phyloP scores from a whole-genome alignment of 1,140 invertebrate genomes.

The Tetragonula clypearis region DNA sequence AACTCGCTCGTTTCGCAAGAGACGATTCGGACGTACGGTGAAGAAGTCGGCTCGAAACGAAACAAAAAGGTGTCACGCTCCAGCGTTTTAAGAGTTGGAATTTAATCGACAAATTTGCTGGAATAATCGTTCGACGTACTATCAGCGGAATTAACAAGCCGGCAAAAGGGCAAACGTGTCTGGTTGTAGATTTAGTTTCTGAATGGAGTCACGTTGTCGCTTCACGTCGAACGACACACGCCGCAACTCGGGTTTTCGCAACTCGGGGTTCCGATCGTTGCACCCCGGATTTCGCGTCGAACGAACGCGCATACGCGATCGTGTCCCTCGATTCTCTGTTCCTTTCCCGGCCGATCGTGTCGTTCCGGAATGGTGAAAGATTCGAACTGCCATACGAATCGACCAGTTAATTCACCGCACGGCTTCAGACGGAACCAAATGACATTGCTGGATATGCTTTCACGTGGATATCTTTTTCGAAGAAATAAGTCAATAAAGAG shows the following conservation, averaged over 20 bases:
- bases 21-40: too few relatives aligned
- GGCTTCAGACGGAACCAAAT: conserved; percentile 6
- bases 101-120: conserved; percentile 34
- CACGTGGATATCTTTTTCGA: not conserved
- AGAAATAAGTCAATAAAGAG: not conserved
- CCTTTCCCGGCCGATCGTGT: not conserved
- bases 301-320: conserved; percentile 46
- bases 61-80: not conserved
- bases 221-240: conserved; percentile 4
- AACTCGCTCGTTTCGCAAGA: too few relatives aligned
- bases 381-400: not conserved
- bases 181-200: conserved; percentile 24
- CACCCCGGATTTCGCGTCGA: not conserved
- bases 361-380: not conserved
- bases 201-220: conserved; percentile 39
- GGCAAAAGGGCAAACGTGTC: conserved; percentile 9
- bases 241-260: conserved; percentile 41
- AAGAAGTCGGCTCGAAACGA: not conserved
- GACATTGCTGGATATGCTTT: conserved; percentile 19
- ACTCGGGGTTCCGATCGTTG: conserved; percentile 41
- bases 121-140: not conserved
- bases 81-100: not conserved
- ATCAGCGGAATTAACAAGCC: not conserved
- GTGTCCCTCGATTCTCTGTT: not conserved
- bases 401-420: conserved; percentile 39